phyloP scores from a whole-genome alignment of 2,113 vertebrate genomes.

The Stegastes partitus region DNA sequence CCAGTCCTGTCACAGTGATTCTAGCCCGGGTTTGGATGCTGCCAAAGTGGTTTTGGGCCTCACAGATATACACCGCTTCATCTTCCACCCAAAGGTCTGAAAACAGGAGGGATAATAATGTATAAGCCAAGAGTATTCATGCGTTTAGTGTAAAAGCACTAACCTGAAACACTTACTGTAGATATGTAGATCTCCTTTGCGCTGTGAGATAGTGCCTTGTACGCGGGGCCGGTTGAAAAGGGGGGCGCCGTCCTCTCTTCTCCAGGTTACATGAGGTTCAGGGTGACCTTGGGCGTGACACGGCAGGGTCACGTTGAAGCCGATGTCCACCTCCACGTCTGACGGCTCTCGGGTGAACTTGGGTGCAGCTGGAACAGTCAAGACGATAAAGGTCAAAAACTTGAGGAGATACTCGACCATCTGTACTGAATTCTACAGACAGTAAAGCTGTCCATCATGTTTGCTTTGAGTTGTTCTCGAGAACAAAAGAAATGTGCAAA shows the following conservation, averaged over 20 bases:
- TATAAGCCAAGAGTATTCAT: not conserved
- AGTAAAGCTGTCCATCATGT: slow-evolving; percentile 8
- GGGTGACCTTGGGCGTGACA: slow-evolving; percentile 91
- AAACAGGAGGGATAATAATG: not conserved
- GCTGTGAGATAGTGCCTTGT: slow-evolving; percentile 85
- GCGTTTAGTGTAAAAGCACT: not conserved
- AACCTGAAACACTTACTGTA: slow-evolving; percentile 80
- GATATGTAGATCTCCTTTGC: slow-evolving; percentile 87
- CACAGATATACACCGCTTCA: slow-evolving; percentile 91
- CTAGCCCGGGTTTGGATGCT: slow-evolving; percentile 87
- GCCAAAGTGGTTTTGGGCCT: slow-evolving; percentile 96
- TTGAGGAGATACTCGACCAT: not conserved
- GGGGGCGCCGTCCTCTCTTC: slow-evolving; percentile 82
- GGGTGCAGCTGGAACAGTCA: slow-evolving; percentile 85
- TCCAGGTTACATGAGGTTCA: slow-evolving; percentile 91
- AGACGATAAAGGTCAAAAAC: slow-evolving; percentile 12
- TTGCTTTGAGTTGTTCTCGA: not conserved
- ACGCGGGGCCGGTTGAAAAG: slow-evolving; percentile 84
- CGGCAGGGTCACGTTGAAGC: slow-evolving; percentile 88
- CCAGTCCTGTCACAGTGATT: slow-evolving; percentile 93
- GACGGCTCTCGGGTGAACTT: slow-evolving; percentile 88
- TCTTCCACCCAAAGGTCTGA: slow-evolving; percentile 94
- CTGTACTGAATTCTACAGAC: slow-evolving; percentile 10
- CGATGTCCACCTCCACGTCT: slow-evolving; percentile 89
- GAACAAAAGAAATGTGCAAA: not conserved